Conservation (phyloP, 2,888 invertebrate species). For the Polia nebulosa region DNA sequence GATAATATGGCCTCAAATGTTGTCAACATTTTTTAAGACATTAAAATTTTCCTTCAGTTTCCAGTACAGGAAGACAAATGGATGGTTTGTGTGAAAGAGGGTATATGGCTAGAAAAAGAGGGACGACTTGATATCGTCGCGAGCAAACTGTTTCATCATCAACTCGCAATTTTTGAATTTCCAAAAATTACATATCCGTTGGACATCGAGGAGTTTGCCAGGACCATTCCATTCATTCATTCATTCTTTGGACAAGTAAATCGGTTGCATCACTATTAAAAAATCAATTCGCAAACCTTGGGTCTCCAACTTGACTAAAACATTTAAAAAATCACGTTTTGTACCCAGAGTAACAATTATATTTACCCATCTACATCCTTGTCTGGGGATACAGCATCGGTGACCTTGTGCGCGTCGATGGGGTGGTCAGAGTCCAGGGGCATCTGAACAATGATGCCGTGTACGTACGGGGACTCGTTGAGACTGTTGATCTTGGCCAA, state of each 20-base stretch:
- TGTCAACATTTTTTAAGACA: not conserved
- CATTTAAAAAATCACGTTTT: too few species aligned
- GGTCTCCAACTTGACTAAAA: too few species aligned
- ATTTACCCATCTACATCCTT: slow-evolving; percentile 98
- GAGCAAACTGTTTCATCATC: too few species aligned
- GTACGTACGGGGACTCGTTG: slow-evolving; percentile 96
- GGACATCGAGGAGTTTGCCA: too few species aligned
- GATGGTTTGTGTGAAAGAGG: not conserved
- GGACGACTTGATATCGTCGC: too few species aligned
- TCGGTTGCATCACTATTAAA: too few species aligned
- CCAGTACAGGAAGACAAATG: not conserved
- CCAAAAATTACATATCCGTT: too few species aligned
- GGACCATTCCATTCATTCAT: too few species aligned
- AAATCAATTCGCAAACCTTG: too few species aligned
- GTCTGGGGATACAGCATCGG: slow-evolving; percentile 96
- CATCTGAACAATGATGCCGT: slow-evolving; percentile 99
- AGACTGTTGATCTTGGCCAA: slow-evolving; percentile 93
- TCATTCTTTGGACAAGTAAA: too few species aligned
- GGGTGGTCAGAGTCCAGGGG: slow-evolving; percentile 96
- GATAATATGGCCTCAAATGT: not conserved
- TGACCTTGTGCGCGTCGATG: slow-evolving; percentile 96
- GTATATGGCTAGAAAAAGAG: not conserved
- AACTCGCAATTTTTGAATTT: too few species aligned
- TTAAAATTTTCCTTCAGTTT: not conserved
- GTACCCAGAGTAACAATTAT: too few species aligned